Evolutionary conservation across 2,888 invertebrate genomes (phyloP), one percentile per base, ranked within the genome.

Genomic region (Tetragnatha montana): DNA sequence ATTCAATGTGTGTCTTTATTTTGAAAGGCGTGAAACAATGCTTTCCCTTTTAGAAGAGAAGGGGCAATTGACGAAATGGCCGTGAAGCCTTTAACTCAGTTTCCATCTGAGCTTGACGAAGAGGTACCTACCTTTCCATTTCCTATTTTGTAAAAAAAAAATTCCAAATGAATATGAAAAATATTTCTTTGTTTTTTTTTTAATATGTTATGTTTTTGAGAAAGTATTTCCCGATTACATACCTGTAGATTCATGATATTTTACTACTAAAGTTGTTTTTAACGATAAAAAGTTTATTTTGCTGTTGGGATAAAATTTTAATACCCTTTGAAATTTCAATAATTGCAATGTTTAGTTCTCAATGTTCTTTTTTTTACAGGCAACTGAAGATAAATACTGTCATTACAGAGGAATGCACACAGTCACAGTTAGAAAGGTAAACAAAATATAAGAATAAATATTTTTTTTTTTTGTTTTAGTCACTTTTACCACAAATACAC

Each of bases 51-150:
- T 94, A 96, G 97, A 93, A 95, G 96, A 92, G 95, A 95, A 92
- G 94, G 95, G 69, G 96, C 96, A 74, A 93, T 96, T 92, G 95
- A 96, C 93, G 96, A 97, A 92, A 95, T 97, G 91, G 97, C 98
- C n/a, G 97, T 98, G 51, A 97, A 96, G 93, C 97, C 97, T 10
- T 95, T 98, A 83, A 96, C 96, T 47, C 96, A 96, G 93, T 98
- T 98, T 93, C 97, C 97, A 35, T 95, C 96, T 50, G 95, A 96
- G n/a, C 94, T 97, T 88, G 96, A 97, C 92, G 97, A 97, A 94
- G 97, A 97, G 95, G 96, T 96, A 93, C 14, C 81, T 50, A 50
- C 10, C 14, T 7, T 78, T 19, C 14, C 35, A 35, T 35, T 35
- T 8, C 21, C 14, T 74, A 74, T 50, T 49, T 17, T 49, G 35